phyloP scores from a whole-genome alignment of 2,113 vertebrate genomes.

The Eublepharis macularius region DNA sequence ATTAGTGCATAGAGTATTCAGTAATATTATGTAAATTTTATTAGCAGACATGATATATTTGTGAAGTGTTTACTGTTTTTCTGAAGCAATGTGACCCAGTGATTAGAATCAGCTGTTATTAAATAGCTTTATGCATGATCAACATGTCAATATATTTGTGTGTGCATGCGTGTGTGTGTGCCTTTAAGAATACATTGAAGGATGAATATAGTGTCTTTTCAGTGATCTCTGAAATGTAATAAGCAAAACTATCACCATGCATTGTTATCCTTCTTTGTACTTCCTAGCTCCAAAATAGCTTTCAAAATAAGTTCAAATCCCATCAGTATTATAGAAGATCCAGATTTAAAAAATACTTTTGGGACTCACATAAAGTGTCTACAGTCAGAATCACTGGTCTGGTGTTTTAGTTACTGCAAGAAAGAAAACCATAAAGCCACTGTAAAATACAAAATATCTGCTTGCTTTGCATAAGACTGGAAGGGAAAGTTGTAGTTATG shows the following conservation, averaged over 20 bases:
- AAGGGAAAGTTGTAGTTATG: background rate
- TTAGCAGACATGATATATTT: background rate
- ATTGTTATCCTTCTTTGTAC: background rate
- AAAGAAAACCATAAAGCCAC: background rate
- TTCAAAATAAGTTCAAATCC: conserved; percentile 7
- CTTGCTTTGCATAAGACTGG: background rate
- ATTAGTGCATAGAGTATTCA: background rate
- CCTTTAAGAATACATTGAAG: background rate
- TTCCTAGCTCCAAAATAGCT: background rate
- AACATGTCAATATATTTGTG: background rate
- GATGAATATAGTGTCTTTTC: background rate
- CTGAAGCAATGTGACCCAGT: background rate
- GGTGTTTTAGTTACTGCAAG: background rate
- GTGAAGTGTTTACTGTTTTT: background rate
- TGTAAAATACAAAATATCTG: background rate
- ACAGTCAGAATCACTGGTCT: too few species aligned
- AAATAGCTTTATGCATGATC: background rate
- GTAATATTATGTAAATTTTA: background rate
- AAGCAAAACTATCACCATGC: background rate
- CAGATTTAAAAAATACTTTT: background rate
- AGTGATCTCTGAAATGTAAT: background rate
- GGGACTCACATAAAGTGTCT: background rate
- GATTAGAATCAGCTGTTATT: background rate
- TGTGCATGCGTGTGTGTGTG: background rate
- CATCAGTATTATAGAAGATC: background rate